Evolutionary conservation across 2,797 vertebrate genomes (phyloP).

Genomic region (Falco naumanni): DNA sequence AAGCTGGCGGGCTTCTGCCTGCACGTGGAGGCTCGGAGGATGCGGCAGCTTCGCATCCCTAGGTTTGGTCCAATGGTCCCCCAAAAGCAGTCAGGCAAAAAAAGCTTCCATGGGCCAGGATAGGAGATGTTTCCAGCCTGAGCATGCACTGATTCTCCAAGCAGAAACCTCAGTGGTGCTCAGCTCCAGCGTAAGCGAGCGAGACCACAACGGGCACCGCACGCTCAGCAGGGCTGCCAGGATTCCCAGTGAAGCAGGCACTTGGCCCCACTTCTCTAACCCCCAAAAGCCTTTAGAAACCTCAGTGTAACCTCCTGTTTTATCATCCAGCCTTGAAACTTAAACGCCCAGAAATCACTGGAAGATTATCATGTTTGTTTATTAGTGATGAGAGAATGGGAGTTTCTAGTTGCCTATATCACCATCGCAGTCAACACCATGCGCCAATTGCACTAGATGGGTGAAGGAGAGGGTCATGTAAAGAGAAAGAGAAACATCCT

Average conservation of each 20-base stretch:
- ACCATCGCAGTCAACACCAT: neutral
- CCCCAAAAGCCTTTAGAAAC: neutral
- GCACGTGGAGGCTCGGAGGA: fast-evolving
- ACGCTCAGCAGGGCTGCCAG: fast-evolving
- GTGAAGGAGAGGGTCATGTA: neutral
- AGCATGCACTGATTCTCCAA: neutral
- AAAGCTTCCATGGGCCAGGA: neutral
- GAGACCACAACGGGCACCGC: neutral
- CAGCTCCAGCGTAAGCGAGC: neutral
- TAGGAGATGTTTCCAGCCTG: neutral
- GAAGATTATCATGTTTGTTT: neutral
- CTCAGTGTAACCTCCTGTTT: neutral
- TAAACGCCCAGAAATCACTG: neutral
- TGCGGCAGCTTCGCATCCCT: neutral
- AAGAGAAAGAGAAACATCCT: neutral
- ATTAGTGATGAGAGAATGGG: neutral
- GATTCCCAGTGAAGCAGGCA: neutral
- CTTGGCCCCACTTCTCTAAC: neutral
- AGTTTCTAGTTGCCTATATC: neutral
- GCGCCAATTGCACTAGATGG: neutral
- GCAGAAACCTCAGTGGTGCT: neutral
- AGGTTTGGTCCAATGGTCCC: fast-evolving
- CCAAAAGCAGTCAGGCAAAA: neutral
- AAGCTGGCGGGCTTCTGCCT: neutral
- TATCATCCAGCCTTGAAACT: neutral